Base-by-base conservation (phyloP, 2,888 invertebrate genomes). In the Thysanoteuthis rhombus region DNA sequence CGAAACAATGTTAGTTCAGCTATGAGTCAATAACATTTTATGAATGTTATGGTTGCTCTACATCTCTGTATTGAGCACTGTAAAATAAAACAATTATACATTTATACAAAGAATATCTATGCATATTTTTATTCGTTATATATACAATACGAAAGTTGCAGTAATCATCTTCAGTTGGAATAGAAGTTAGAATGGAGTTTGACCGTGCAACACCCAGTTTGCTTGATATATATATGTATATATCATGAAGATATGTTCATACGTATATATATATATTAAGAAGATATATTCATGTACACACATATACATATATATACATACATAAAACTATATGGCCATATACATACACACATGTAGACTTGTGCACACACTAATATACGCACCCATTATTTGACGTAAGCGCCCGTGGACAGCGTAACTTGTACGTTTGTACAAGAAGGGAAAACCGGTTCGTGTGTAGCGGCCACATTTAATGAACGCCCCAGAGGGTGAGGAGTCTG, bases 381-480 rank as follows among this genome's bases (percentile, higher is more conserved):
- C n/a, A 19, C n/a, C 75, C 75, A 75, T 75, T 36, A 75, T 75
- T n/a, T 75, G 75, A 75, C 75, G 75, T 36, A 75, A n/a, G 75
- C 19, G 75, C 75, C 75, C 75, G n/a, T 75, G 75, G 75, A 75
- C 36, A 75, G 4, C 36, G 75, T 75, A 75, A n/a, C 75, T 75
- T 75, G 75, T 75, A 75, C 75, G 75, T 75, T 75, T 75, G 75
- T 75, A 75, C 75, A 75, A 75, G 75, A 16, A n/a, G 75, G 75
- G 36, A 75, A 75, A n/a, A 10, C 75, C 75, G 75, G n/a, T 36
- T 75, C n/a, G 75, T n/a, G 75, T n/a, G 16, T 75, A 16, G 75
- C 75, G n/a, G 75, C 75, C 75, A 75, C 75, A 75, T 75, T 75
- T 75, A 75, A 75, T 75, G 75, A 75, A 75, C 75, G n/a, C n/a